phyloP scores from a whole-genome alignment of 2,797 vertebrate species.

The Lindbergichthys nudifrons region DNA sequence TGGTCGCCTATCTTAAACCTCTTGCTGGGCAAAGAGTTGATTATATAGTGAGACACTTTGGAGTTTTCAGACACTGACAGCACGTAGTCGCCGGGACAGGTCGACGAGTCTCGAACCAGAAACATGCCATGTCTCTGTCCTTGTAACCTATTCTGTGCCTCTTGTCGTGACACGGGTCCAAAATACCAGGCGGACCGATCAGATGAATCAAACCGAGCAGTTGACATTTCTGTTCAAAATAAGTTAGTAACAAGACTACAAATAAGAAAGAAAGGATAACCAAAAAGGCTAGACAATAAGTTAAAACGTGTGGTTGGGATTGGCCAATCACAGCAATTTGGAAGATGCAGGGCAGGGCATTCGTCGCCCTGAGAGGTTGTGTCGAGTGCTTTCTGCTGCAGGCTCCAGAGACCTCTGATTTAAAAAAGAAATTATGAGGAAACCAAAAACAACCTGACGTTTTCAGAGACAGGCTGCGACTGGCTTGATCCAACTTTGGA shows the following conservation, averaged over 20 bases:
- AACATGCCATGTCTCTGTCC: constrained; percentile 97
- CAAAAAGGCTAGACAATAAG: constrained; percentile 60
- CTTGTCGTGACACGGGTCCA: constrained; percentile 92
- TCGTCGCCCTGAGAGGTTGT: constrained; percentile 37
- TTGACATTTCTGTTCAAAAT: constrained; percentile 86
- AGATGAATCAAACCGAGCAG: constrained; percentile 94
- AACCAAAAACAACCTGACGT: constrained; percentile 64
- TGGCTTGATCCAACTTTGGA: constrained; percentile 75
- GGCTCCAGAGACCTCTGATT: constrained; percentile 25
- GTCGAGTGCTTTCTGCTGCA: constrained; percentile 51
- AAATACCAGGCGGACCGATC: constrained; percentile 97
- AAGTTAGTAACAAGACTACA: constrained; percentile 55
- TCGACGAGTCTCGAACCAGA: constrained; percentile 96
- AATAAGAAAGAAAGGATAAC: neutral
- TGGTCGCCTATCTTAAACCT: constrained; percentile 98
- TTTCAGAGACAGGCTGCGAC: constrained; percentile 75
- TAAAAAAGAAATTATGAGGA: constrained; percentile 3
- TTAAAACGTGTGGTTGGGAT: constrained; percentile 46
- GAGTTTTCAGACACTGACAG: constrained; percentile 98
- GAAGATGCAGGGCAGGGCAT: constrained; percentile 67
- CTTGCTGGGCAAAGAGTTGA: constrained; percentile 95
- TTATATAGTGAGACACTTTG: constrained; percentile 98
- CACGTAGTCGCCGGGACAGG: constrained; percentile 97
- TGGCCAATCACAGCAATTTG: constrained; percentile 46
- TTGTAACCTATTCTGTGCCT: constrained; percentile 93